Evolutionary conservation across 1,140 invertebrate species (phyloP), one percentile per base, ranked within the genome.

Genomic region (Procambarus virginalis): DNA sequence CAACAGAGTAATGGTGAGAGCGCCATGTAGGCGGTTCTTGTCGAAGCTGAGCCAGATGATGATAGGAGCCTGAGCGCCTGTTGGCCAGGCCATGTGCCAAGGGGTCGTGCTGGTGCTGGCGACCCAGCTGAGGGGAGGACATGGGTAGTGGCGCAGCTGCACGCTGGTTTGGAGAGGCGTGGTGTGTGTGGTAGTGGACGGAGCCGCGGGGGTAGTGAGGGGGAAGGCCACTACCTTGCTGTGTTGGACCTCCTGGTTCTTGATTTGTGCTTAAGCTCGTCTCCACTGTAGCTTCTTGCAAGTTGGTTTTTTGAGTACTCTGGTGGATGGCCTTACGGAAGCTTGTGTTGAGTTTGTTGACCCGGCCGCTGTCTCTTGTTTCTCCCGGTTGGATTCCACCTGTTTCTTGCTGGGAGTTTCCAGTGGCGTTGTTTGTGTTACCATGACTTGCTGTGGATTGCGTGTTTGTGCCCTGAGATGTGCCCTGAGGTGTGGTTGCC

Each of bases 391-490:
- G 87, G 64, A 76, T 78, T 12, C 90, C 82, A 64, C 70, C 48
- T 82, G 60, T 58, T 14, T 81, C 86, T 87, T 90, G 90, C 79
- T 81, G 91, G 58, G 45, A 86, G 70, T 34, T 83, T 76, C 84
- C 80, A 83, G 64, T 83, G 49, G 81, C 34, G 58, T 48, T 80
- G 80, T 85, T 87, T 10, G 80, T 89, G 78, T 49, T 76, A 46
- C 45, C 81, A 34, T 34, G 34, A n/a, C 14, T 34, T 46, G 60
- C 17, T 51, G 22, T 9, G 45, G 45, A 2, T 86, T 96, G 95
- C 87, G 96, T 95, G 73, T 94, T 93, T 60, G 95, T 94, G 84
- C 96, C 96, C 93, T 96, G 96, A 55, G 76, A 85, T 14, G 70
- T 8, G 85, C 22, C 94, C 94, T 92, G 93, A 94, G 70, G 12